Evolutionary conservation across 2,888 invertebrate genomes (phyloP).

Genomic region (Eumacrocentrus americanus): DNA sequence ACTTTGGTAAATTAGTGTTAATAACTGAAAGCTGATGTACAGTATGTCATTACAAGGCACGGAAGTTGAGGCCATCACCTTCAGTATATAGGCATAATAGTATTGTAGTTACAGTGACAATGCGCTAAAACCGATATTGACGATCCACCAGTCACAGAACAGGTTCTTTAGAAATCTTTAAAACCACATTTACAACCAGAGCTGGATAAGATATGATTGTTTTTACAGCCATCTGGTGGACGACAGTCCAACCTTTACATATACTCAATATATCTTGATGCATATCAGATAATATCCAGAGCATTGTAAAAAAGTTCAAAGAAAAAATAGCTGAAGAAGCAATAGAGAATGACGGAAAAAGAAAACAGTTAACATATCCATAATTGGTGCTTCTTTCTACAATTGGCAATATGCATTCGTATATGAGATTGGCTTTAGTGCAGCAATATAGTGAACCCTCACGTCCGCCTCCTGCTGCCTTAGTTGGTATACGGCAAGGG

Average conservation of each 20-base stretch:
- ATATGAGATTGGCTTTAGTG: background rate
- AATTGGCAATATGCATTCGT: background rate
- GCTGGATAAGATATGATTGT: too few species aligned
- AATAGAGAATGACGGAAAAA: too few species aligned
- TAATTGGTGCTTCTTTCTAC: background rate
- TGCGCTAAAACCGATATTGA: too few species aligned
- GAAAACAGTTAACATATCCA: background rate
- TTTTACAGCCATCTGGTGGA: too few species aligned
- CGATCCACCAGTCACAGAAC: too few species aligned
- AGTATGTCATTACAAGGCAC: background rate
- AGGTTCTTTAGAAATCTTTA: too few species aligned
- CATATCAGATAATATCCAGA: too few species aligned
- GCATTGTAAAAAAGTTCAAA: too few species aligned
- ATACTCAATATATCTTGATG: too few species aligned
- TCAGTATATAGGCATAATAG: background rate
- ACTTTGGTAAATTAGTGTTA: conserved; percentile 6
- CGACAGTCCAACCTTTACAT: too few species aligned
- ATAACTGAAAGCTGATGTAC: background rate
- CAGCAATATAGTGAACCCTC: conserved; percentile 18
- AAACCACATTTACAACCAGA: too few species aligned
- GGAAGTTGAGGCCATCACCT: background rate
- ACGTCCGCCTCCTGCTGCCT: conserved; percentile 20
- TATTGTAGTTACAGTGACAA: background rate
- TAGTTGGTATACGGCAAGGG: conserved; percentile 32
- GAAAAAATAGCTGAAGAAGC: too few species aligned